A percentile compares a stretch with the other conserved stretches of the same genome.
Evolutionary conservation across 2,113 vertebrate species (phyloP).

Genomic region (Neoarius graeffei): DNA sequence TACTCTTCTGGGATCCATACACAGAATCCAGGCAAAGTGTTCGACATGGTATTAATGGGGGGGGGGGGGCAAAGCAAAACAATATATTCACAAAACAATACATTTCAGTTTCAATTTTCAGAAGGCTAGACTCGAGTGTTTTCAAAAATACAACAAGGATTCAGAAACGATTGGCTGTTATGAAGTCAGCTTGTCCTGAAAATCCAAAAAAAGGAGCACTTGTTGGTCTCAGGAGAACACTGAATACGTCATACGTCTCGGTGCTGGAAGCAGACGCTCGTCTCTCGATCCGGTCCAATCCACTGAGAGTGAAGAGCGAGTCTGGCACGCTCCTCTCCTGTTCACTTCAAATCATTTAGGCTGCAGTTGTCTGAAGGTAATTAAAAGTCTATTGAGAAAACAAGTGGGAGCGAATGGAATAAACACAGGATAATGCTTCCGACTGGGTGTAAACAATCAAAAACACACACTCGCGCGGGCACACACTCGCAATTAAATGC

Average conservation of each 20-base stretch:
- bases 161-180: not conserved
- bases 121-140: not conserved
- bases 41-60: too few species aligned
- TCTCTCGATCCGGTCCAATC: conserved; percentile 15
- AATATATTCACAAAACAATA: not conserved
- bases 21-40: not conserved
- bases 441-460: conserved; percentile 37
- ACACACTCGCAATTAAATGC: not conserved
- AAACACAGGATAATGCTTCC: conserved; percentile 44
- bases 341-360: conserved; percentile 29
- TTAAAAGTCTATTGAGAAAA: conserved; percentile 50
- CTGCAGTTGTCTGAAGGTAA: conserved; percentile 41
- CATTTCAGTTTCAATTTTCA: not conserved
- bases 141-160: not conserved
- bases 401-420: conserved; percentile 37
- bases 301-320: conserved; percentile 16
- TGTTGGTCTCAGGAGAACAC: not conserved
- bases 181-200: not conserved
- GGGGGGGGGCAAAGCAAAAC: not conserved
- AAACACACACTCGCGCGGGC: not conserved
- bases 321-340: conserved; percentile 2
- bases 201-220: not conserved
- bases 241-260: not conserved
- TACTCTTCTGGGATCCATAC: not conserved
- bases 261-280: not conserved